Conservation (phyloP, 92 coral and sea anemone genomes). For the Zoanthus solanderi region DNA sequence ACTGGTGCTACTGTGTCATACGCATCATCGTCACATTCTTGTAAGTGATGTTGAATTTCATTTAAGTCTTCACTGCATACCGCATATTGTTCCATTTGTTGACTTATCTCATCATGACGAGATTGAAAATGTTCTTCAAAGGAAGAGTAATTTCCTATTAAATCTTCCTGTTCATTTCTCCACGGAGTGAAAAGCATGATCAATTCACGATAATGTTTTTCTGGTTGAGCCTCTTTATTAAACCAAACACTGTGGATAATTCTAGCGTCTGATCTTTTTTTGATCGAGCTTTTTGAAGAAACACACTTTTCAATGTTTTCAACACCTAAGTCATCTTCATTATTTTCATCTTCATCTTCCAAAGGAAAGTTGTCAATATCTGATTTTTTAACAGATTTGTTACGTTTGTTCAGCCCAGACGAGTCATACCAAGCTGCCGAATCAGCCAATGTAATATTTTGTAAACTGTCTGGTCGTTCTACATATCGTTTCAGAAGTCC, state of each 20-base stretch:
- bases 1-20: constrained; percentile 36
- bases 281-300: background rate
- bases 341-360: constrained; percentile 27
- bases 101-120: constrained; percentile 18
- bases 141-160: background rate
- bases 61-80: constrained; percentile 44
- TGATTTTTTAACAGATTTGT: constrained; percentile 12
- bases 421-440: constrained; percentile 59
- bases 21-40: constrained; percentile 26
- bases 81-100: constrained; percentile 47
- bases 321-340: constrained; percentile 23
- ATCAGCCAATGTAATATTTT: constrained; percentile 54
- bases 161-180: constrained; percentile 7
- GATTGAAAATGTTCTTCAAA: constrained; percentile 25
- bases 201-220: constrained; percentile 43
- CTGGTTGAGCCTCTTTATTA: constrained; percentile 28
- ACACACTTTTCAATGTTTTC: constrained; percentile 12
- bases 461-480: constrained; percentile 36
- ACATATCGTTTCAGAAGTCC: constrained; percentile 45
- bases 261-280: constrained; percentile 31
- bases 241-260: constrained; percentile 46
- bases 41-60: constrained; percentile 36
- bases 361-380: constrained; percentile 33
- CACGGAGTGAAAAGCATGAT: constrained; percentile 40
- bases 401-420: constrained; percentile 14